Evolutionary conservation across 2,888 invertebrate species (phyloP).

Genomic region (Xestia c-nigrum): DNA sequence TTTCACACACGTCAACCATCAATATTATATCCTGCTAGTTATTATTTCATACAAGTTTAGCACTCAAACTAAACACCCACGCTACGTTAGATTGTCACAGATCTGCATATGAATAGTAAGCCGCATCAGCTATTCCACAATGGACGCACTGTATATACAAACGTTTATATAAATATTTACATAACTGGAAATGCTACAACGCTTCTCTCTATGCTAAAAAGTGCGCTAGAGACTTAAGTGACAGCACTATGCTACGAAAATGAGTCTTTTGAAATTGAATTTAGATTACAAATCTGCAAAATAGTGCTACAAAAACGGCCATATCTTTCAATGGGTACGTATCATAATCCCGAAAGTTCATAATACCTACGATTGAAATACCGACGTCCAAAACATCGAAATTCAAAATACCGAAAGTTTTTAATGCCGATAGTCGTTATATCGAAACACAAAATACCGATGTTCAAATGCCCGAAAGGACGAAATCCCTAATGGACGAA

Average conservation of each 20-base stretch:
- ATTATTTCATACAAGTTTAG: constrained; percentile 28
- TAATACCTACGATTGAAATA: too few species aligned
- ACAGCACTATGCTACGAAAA: background rate
- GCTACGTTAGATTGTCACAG: constrained; percentile 25
- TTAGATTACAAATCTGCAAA: background rate
- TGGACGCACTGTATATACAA: constrained; percentile 44
- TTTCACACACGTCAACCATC: background rate
- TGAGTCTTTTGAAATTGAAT: background rate
- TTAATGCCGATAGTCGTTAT: too few species aligned
- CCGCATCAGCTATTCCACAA: constrained; percentile 38
- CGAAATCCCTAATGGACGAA: too few species aligned
- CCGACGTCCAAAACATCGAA: too few species aligned
- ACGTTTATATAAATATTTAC: constrained; percentile 49
- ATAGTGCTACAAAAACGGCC: too few species aligned
- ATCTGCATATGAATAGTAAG: constrained; percentile 60
- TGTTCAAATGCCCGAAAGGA: too few species aligned
- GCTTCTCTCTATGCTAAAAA: background rate
- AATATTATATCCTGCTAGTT: background rate
- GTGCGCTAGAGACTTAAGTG: background rate
- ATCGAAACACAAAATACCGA: too few species aligned
- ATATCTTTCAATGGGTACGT: too few species aligned
- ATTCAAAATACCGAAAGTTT: too few species aligned
- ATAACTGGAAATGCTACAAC: constrained; percentile 3
- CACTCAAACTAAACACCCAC: constrained; percentile 19
- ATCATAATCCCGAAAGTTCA: too few species aligned